Percentiles rank a stretch among this genome's conserved stretches.
These are phyloP conservation scores for Spea multiplicata DNA, from an alignment of 2,113 vertebrate genomes.

Conservation along the genomic window DNA sequence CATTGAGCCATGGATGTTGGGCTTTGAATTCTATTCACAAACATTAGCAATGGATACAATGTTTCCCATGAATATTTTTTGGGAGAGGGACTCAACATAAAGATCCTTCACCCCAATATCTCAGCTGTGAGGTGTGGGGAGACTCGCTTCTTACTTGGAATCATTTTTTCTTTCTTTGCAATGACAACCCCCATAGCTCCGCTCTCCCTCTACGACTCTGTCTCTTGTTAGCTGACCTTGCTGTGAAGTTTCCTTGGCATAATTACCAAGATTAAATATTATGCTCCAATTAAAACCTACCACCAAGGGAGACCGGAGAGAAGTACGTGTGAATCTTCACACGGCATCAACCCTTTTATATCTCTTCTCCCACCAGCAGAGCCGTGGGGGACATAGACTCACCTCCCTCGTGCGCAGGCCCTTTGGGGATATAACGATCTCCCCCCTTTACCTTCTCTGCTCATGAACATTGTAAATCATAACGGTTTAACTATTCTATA, in stretches of 20 bases:
- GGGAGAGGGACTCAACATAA: no score
- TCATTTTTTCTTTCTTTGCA: conserved; percentile 33
- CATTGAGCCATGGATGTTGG: no score
- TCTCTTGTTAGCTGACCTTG: conserved; percentile 35
- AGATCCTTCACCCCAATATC: no score
- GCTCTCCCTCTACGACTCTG: conserved; percentile 13
- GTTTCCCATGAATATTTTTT: no score
- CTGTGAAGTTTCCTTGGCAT: conserved; percentile 22
- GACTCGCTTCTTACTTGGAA: background rate
- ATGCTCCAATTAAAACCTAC: conserved; percentile 52
- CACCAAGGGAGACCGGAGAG: conserved; percentile 31
- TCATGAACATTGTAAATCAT: background rate
- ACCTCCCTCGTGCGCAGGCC: background rate
- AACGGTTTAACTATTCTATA: background rate
- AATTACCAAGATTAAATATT: conserved; percentile 38
- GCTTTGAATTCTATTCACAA: no score
- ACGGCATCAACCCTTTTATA: conserved; percentile 18
- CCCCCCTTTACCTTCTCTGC: background rate
- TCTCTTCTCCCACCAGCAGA: conserved; percentile 4
- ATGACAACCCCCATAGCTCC: conserved; percentile 35
- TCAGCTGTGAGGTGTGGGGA: background rate
- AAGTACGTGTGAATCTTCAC: conserved; percentile 32
- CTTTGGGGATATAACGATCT: background rate
- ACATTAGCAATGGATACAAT: no score
- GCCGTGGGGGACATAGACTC: background rate